Evolutionary conservation across 2,888 invertebrate genomes (phyloP).

Genomic region (Uloborus plumipes): DNA sequence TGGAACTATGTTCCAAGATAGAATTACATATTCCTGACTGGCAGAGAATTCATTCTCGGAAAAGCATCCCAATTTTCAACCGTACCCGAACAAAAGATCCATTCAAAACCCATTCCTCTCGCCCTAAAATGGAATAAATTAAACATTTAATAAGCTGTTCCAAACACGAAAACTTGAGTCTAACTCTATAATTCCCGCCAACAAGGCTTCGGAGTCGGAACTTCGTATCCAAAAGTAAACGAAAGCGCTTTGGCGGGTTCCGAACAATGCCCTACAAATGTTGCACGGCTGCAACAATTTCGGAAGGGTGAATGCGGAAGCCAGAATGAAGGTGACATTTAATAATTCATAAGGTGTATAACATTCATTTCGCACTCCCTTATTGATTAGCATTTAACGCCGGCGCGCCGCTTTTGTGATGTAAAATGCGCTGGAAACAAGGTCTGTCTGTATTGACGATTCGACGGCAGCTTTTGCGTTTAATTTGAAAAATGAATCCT

Average conservation of each 20-base stretch:
- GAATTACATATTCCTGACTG: too few species aligned
- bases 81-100: slow-evolving; percentile 9
- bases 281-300: background rate
- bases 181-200: too few species aligned
- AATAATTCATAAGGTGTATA: slow-evolving; percentile 56
- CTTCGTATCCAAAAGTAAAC: slow-evolving; percentile 6
- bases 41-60: too few species aligned
- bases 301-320: background rate
- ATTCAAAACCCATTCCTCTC: slow-evolving; percentile 24
- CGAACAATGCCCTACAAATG: too few species aligned
- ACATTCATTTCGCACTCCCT: slow-evolving; percentile 29
- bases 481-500: too few species aligned
- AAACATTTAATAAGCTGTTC: slow-evolving; percentile 30
- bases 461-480: too few species aligned
- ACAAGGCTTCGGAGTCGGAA: too few species aligned
- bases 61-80: too few species aligned
- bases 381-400: slow-evolving; percentile 56
- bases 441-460: too few species aligned
- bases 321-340: slow-evolving; percentile 34
- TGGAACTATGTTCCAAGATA: too few species aligned
- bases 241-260: slow-evolving; percentile 7
- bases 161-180: slow-evolving; percentile 12
- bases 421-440: slow-evolving; percentile 16
- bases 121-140: slow-evolving; percentile 37
- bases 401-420: slow-evolving; percentile 43